Conservation (phyloP, 2,113 vertebrate species). For the Mohoua ochrocephala region DNA sequence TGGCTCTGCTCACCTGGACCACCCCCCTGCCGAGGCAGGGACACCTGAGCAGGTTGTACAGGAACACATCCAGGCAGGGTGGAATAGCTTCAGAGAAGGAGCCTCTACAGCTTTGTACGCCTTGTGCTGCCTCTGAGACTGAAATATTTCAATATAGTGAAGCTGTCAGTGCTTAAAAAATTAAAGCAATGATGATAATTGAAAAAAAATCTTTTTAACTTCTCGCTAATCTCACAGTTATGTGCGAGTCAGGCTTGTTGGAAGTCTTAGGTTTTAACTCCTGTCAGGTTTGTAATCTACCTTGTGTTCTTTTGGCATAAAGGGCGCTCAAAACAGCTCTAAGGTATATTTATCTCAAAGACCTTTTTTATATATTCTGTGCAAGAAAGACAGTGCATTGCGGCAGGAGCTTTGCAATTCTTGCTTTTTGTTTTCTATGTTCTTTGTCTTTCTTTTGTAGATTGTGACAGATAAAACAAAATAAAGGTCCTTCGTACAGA, state of each 20-base stretch:
- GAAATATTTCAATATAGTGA: not conserved
- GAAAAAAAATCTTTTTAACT: not conserved
- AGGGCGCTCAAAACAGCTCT: not conserved
- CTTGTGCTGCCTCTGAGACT: not conserved
- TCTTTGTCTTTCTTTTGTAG: not conserved
- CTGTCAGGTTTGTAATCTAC: not conserved
- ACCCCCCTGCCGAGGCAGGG: not conserved
- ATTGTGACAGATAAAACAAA: not conserved
- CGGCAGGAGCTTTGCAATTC: not conserved
- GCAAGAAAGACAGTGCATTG: not conserved
- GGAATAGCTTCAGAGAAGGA: not conserved
- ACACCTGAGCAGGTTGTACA: not conserved
- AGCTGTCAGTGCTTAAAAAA: not conserved
- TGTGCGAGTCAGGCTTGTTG: not conserved
- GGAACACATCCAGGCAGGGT: accelerated
- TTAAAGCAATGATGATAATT: not conserved
- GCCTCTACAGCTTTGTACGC: not conserved
- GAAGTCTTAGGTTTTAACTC: not conserved
- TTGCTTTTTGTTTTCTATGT: not conserved
- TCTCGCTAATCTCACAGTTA: not conserved
- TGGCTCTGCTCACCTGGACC: not conserved
- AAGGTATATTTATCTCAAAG: not conserved
- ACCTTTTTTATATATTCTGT: not conserved
- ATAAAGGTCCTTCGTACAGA: not conserved
- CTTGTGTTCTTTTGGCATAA: not conserved